Conservation (phyloP, 2,888 invertebrate genomes). For the Leptogaster cylindrica region DNA sequence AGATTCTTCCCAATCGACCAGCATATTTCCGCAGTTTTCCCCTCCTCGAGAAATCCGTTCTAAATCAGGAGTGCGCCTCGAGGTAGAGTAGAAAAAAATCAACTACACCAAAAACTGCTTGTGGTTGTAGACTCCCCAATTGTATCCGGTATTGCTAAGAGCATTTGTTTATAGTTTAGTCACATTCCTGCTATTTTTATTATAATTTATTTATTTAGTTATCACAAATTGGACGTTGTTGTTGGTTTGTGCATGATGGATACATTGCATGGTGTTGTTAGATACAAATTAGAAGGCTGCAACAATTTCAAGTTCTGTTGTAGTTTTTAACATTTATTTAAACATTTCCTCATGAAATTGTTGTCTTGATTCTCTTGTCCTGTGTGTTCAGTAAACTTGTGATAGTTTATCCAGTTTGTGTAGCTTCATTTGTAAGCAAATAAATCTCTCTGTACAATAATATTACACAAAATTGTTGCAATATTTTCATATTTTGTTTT, state of each 20-base stretch:
- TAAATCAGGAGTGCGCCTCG: conserved; percentile 76
- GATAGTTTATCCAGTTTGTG: conserved; percentile 14
- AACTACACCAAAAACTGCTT: conserved; percentile 26
- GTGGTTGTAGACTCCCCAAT: conserved; percentile 25
- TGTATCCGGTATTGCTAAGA: conserved; percentile 15
- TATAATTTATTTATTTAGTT: conserved; percentile 19
- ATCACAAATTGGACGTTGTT: conserved; percentile 24
- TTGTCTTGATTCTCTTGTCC: not conserved
- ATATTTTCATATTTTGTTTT: conserved; percentile 22
- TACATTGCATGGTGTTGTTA: conserved; percentile 13
- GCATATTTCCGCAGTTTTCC: conserved; percentile 85
- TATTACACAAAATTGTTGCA: conserved; percentile 26
- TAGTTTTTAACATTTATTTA: too few relatives aligned
- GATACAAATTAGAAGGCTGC: too few relatives aligned
- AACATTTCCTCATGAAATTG: too few relatives aligned
- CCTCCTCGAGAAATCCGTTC: conserved; percentile 74
- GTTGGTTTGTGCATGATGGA: conserved; percentile 19
- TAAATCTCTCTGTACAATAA: conserved; percentile 16
- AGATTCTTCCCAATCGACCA: conserved; percentile 76
- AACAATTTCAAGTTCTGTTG: too few relatives aligned
- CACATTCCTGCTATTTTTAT: conserved; percentile 5
- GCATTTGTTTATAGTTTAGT: conserved; percentile 1
- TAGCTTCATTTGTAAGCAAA: not conserved
- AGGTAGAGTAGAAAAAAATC: conserved; percentile 63
- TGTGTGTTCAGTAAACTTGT: conserved; percentile 6